These are phyloP conservation scores for Sminthurinus aureus DNA, from an alignment of 2,888 invertebrate species.

Conservation along the genomic window DNA sequence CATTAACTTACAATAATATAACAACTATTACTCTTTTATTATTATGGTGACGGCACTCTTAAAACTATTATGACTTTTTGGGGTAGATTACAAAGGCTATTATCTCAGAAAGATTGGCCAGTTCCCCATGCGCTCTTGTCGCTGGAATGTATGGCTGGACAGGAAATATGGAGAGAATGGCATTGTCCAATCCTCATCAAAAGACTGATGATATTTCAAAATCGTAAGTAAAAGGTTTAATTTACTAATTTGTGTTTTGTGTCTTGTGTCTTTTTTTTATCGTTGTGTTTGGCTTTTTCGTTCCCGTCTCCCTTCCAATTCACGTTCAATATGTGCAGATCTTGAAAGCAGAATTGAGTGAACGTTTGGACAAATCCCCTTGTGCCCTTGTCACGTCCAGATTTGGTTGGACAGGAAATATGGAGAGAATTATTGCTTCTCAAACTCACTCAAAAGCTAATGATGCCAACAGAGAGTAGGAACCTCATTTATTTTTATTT, in stretches of 20 bases:
- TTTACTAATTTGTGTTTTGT: constrained; percentile 16
- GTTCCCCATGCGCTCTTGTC: constrained; percentile 94
- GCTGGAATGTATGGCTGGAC: constrained; percentile 99
- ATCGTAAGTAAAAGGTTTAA: constrained; percentile 64
- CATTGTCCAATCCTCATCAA: constrained; percentile 94
- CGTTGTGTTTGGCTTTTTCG: background rate
- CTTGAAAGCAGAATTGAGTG: constrained; percentile 68
- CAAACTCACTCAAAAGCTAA: constrained; percentile 71
- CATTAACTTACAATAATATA: too few relatives aligned
- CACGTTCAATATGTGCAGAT: constrained; percentile 61
- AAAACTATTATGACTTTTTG: constrained; percentile 26
- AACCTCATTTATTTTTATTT: constrained; percentile 37
- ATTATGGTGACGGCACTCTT: constrained; percentile 33
- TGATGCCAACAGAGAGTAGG: constrained; percentile 66
- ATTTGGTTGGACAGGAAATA: constrained; percentile 73
- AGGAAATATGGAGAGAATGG: constrained; percentile 98
- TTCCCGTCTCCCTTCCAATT: background rate
- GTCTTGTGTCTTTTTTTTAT: constrained; percentile 33
- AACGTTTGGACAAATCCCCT: constrained; percentile 68
- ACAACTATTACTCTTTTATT: too few relatives aligned
- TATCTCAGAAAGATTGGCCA: constrained; percentile 86
- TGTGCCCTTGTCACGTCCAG: constrained; percentile 70
- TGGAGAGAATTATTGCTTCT: constrained; percentile 69
- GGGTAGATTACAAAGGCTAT: constrained; percentile 75
- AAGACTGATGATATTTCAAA: constrained; percentile 92